These are phyloP conservation scores for Cacatua alba DNA, from an alignment of 2,113 vertebrate species.

Conservation along the genomic window DNA sequence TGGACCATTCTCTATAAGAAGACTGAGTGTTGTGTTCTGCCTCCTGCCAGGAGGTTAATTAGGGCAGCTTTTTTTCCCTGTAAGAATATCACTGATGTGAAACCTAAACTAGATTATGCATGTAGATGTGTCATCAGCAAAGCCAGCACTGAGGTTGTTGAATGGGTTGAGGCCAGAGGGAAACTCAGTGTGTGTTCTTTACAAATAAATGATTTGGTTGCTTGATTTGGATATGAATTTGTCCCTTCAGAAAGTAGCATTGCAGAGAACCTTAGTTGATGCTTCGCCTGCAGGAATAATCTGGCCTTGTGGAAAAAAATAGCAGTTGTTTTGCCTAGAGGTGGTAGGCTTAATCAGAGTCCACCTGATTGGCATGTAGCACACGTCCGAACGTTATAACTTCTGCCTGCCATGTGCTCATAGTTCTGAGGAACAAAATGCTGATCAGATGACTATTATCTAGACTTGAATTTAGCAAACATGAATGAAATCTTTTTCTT, in stretches of 20 bases:
- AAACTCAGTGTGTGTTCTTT: neutral
- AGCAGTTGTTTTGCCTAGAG: constrained; percentile 39
- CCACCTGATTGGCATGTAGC: constrained; percentile 5
- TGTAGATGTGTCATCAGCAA: neutral
- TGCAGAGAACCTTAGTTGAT: neutral
- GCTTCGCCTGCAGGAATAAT: neutral
- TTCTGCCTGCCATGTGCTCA: neutral
- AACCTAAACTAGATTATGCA: neutral
- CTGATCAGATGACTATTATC: neutral
- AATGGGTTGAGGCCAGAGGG: neutral
- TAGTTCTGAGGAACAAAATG: neutral
- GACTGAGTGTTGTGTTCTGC: neutral
- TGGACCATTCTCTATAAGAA: neutral
- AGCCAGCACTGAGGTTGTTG: neutral
- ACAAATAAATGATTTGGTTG: neutral
- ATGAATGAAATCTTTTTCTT: neutral
- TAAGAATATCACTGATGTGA: neutral
- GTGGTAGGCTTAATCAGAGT: neutral
- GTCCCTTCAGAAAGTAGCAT: constrained; percentile 10
- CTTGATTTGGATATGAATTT: neutral
- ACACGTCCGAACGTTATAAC: neutral
- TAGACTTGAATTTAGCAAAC: neutral
- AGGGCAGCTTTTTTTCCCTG: neutral
- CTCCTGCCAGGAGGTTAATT: neutral
- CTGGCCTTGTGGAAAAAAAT: neutral